Base-by-base conservation (phyloP, 2,888 invertebrate genomes). In the Liopterus haemorrhoidalis region DNA sequence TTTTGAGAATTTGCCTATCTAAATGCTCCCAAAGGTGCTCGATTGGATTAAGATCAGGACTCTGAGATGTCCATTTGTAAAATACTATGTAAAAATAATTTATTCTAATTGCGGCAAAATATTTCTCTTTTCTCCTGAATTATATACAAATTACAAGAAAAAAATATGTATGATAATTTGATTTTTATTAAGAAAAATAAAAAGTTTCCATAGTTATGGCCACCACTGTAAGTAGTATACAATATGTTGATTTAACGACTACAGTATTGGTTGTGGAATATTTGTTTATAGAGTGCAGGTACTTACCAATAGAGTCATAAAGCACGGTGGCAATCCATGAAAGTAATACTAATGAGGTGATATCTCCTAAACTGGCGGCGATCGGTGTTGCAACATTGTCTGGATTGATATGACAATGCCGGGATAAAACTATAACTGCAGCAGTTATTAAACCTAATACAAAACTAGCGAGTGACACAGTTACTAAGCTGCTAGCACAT, bases 381-480 rank as follows among this genome's bases (percentile, higher is more conserved):
- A 87, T 81, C 5, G 87, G 86, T 2, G 85, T 85, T 6, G 85
- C 85, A 11, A 86, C 79, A 65, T 87, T 86, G 65, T 86, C 86
- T 8, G 86, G 85, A 64, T 87, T 85, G 51, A 85, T 78, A 57
- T 80, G 74, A 54, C 78, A 75, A 63, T 76, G 74, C 38, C 81
- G 74, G 2, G 85, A 82, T 47, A 79, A 65, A 16, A 85, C 70
- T 48, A 87, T 80, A 18, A 87, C 85, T 31, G 74, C 75, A 12
- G 82, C 78, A 67, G 86, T 87, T 46, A 85, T 74, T 33, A 79
- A 58, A 44, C 81, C 83, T 51, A 86, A 69, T 22, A 83, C 74
- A 56, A 85, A 78, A 57, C 84, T 84, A 37, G 87, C 86, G 50
- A 83, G 64, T 3, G 84, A 81, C 3, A 86, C 86, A 11, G 87